Conservation (phyloP, 2,113 vertebrate species). For the Prochilodus magdalenae region DNA sequence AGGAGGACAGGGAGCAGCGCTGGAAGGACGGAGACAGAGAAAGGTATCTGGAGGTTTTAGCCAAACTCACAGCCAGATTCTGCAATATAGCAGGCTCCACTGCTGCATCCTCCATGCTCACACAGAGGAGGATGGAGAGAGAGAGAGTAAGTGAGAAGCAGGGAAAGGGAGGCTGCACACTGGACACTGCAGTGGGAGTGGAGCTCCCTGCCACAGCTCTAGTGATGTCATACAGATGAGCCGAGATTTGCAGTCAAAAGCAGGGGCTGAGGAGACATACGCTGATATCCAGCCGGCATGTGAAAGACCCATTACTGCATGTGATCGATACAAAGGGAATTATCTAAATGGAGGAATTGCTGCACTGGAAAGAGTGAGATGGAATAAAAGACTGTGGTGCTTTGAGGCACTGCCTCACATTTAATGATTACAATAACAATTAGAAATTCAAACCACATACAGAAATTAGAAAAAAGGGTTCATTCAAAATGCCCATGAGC, state of each 20-base stretch:
- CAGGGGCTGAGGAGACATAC: not conserved
- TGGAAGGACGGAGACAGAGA: constrained; percentile 65
- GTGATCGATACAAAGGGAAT: not conserved
- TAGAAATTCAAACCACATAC: no score
- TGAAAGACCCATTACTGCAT: not conserved
- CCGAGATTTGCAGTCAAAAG: not conserved
- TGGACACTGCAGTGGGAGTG: constrained; percentile 20
- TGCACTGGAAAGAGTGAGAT: no score
- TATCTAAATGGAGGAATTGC: not conserved
- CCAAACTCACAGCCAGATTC: constrained; percentile 2
- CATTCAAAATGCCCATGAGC: no score
- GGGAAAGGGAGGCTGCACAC: not conserved
- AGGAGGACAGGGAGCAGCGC: constrained; percentile 67
- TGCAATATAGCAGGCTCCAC: constrained; percentile 25
- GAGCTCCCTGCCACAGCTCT: constrained; percentile 57
- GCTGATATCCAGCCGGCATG: not conserved
- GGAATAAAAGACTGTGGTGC: no score
- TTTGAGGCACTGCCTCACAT: no score
- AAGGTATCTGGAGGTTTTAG: constrained; percentile 43
- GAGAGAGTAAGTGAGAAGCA: not conserved
- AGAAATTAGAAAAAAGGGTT: no score
- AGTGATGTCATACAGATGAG: constrained; percentile 60
- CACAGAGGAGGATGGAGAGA: not conserved
- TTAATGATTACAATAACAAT: no score
- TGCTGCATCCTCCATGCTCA: constrained; percentile 56